Conservation (phyloP, 1,140 invertebrate species). For the Drosophila dunni region DNA sequence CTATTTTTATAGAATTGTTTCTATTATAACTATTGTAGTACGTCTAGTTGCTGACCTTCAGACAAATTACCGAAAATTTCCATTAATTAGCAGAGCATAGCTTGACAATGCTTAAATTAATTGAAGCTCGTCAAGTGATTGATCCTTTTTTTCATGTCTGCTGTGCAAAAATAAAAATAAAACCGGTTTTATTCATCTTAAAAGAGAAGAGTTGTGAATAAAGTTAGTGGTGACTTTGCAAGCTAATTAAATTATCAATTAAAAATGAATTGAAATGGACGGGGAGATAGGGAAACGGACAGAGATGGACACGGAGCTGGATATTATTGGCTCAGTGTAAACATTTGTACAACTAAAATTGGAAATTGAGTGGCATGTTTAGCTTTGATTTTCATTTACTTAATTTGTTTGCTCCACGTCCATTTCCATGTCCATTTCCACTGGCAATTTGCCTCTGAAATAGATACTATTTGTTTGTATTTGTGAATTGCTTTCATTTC, state of each 20-base stretch:
- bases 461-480: not conserved
- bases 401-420: slow-evolving; percentile 20
- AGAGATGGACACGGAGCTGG: not conserved
- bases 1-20: slow-evolving; percentile 27
- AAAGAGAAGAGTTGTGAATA: not conserved
- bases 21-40: slow-evolving; percentile 20
- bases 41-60: slow-evolving; percentile 23
- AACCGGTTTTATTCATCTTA: slow-evolving; percentile 10
- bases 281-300: not conserved
- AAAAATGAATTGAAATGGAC: too few relatives aligned
- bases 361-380: slow-evolving; percentile 43
- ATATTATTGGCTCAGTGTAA: slow-evolving; percentile 14
- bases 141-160: slow-evolving; percentile 10
- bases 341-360: slow-evolving; percentile 21
- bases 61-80: slow-evolving; percentile 27
- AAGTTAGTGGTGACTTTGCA: too few relatives aligned
- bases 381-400: slow-evolving; percentile 36
- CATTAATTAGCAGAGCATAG: slow-evolving; percentile 20
- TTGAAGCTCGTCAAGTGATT: slow-evolving; percentile 6
- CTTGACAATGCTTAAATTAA: slow-evolving; percentile 22
- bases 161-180: too few relatives aligned
- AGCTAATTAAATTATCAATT: slow-evolving; percentile 27
- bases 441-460: slow-evolving; percentile 1
- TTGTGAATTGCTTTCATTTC: slow-evolving; percentile 3
- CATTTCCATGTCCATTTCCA: slow-evolving; percentile 5